Percentiles rank a stretch among this genome's conserved stretches.
phyloP scores from a whole-genome alignment of 2,113 vertebrate genomes.

The Poecile atricapillus region DNA sequence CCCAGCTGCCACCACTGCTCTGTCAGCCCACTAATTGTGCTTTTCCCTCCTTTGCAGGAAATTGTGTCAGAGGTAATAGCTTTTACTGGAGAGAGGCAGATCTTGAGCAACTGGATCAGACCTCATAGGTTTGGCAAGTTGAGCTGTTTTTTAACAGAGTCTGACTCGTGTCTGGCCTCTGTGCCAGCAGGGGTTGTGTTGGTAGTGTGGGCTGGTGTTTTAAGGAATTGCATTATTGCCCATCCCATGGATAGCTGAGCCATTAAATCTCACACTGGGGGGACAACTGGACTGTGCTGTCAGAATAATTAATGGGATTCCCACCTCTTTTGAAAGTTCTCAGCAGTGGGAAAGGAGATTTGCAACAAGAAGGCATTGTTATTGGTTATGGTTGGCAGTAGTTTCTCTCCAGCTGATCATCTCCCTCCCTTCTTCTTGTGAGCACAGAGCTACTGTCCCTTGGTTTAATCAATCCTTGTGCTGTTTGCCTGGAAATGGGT shows the following conservation, averaged over 20 bases:
- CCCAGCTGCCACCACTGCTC: neutral
- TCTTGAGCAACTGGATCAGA: slow-evolving; percentile 48
- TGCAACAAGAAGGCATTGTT: neutral
- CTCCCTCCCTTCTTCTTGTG: neutral
- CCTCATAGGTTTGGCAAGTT: slow-evolving; percentile 51
- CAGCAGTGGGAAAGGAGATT: neutral
- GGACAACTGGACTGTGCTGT: neutral
- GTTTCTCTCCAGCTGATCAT: neutral
- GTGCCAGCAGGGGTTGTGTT: neutral
- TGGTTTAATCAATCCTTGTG: neutral
- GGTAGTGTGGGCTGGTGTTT: neutral
- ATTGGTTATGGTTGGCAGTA: neutral
- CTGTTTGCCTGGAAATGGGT: neutral
- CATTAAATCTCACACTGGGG: neutral
- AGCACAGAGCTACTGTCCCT: neutral
- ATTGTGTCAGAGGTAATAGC: slow-evolving; percentile 52
- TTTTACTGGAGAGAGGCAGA: slow-evolving; percentile 42
- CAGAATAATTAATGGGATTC: neutral
- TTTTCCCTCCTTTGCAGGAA: slow-evolving; percentile 47
- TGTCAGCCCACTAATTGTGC: neutral
- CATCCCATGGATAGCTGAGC: neutral
- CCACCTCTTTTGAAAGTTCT: neutral
- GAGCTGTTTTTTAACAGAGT: neutral
- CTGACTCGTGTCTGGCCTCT: slow-evolving; percentile 2
- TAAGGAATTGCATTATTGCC: neutral